Percentiles rank a stretch among this genome's conserved stretches.
Conservation (phyloP, 2,797 vertebrate species). For the Cyclopterus lumpus region DNA sequence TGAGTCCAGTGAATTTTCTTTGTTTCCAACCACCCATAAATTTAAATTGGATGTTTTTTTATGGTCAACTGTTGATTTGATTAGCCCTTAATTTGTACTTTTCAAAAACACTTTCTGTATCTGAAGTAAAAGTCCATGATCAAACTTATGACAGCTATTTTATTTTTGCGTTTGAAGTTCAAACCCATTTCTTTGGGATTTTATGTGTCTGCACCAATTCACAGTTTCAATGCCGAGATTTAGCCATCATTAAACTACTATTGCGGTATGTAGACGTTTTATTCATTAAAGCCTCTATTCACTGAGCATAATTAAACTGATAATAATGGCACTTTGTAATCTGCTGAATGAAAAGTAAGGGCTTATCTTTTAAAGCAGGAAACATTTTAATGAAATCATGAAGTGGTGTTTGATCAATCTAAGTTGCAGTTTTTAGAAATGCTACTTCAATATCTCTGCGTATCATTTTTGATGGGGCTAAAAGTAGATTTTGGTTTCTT, state of each 20-base stretch:
- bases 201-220: constrained; percentile 32
- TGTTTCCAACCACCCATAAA: constrained; percentile 27
- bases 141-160: constrained; percentile 23
- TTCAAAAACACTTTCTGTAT: constrained; percentile 27
- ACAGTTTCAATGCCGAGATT: constrained; percentile 49
- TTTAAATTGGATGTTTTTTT: constrained; percentile 44
- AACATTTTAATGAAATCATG: constrained; percentile 81
- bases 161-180: constrained; percentile 38
- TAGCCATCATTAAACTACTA: constrained; percentile 66
- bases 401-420: constrained; percentile 69
- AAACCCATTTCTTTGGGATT: constrained; percentile 41
- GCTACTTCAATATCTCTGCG: constrained; percentile 49
- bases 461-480: constrained; percentile 53
- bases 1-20: constrained; percentile 12
- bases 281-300: constrained; percentile 80
- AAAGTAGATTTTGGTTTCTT: constrained; percentile 33
- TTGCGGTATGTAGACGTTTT: constrained; percentile 72
- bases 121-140: constrained; percentile 28
- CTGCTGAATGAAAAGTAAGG: constrained; percentile 75
- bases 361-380: constrained; percentile 79
- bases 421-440: constrained; percentile 61
- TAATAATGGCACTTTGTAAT: constrained; percentile 81
- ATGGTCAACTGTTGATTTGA: constrained; percentile 35
- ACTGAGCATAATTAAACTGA: constrained; percentile 82
- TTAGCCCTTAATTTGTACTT: constrained; percentile 44